Evolutionary conservation across 2,888 invertebrate species (phyloP).

Genomic region (Autographa pulchrina): DNA sequence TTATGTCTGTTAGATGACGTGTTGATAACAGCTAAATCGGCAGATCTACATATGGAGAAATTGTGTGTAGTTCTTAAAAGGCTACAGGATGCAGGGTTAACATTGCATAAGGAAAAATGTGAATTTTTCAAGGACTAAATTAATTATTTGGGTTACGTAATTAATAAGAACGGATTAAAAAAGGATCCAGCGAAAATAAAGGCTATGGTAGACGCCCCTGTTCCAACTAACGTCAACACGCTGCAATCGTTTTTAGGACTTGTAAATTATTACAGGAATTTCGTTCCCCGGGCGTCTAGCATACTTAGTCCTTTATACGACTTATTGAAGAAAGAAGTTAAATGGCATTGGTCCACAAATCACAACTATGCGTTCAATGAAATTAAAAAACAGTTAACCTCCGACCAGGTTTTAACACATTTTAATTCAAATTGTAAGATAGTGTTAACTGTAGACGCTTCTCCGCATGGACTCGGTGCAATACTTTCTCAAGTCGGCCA

Average conservation of each 20-base stretch:
- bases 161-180: slow-evolving; percentile 2
- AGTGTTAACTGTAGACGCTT: slow-evolving; percentile 56
- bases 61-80: slow-evolving; percentile 16
- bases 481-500: slow-evolving; percentile 19
- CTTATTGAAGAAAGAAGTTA: slow-evolving; percentile 33
- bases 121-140: slow-evolving; percentile 41
- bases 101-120: slow-evolving; percentile 33
- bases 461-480: slow-evolving; percentile 49
- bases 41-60: background rate
- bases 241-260: slow-evolving; percentile 56
- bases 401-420: slow-evolving; percentile 50
- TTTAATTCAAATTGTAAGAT: slow-evolving; percentile 25
- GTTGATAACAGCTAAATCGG: slow-evolving; percentile 7
- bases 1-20: slow-evolving; percentile 31
- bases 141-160: slow-evolving; percentile 34
- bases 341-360: slow-evolving; percentile 20
- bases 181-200: slow-evolving; percentile 33
- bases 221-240: slow-evolving; percentile 38
- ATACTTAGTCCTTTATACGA: slow-evolving; percentile 43
- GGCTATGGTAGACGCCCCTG: slow-evolving; percentile 37
- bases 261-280: slow-evolving; percentile 41
- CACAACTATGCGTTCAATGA: slow-evolving; percentile 22
- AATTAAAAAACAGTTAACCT: slow-evolving; percentile 47
- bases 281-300: no score
- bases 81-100: slow-evolving; percentile 21